A percentile compares a stretch with the other conserved stretches of the same genome.
Evolutionary conservation across 1,140 invertebrate species (phyloP).

Genomic region (Globodera rostochiensis): DNA sequence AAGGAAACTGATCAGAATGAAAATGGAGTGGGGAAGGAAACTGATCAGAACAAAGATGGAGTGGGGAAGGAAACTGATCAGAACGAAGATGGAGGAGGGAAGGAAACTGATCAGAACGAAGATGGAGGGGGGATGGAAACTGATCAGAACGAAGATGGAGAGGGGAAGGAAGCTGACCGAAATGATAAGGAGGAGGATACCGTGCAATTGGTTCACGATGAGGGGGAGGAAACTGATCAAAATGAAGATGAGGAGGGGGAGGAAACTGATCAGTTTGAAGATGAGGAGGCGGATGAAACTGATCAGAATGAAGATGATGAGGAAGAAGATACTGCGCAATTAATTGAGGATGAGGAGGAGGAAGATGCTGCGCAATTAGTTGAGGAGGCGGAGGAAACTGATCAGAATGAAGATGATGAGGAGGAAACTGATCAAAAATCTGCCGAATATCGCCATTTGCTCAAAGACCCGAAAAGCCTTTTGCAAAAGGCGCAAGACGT

Average conservation of each 20-base stretch:
- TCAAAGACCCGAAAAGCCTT: conserved; percentile 46
- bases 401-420: conserved; percentile 18
- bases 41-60: background rate
- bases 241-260: background rate
- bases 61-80: background rate
- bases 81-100: background rate
- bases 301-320: conserved; percentile 15
- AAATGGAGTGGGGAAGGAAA: background rate
- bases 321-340: conserved; percentile 3
- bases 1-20: background rate
- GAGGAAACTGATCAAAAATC: conserved; percentile 15
- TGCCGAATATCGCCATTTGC: conserved; percentile 27
- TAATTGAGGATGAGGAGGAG: conserved; percentile 10
- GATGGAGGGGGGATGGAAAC: conserved; percentile 11
- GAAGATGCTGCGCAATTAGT: background rate
- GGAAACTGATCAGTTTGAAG: background rate
- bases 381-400: conserved; percentile 21
- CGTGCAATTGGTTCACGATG: background rate
- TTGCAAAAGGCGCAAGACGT: conserved; percentile 38
- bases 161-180: background rate
- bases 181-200: background rate
- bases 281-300: conserved; percentile 12
- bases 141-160: conserved; percentile 5
- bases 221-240: conserved; percentile 18
- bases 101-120: background rate